Evolutionary conservation across 1,140 invertebrate species (phyloP).

Genomic region (Dinothrombium tinctorium): DNA sequence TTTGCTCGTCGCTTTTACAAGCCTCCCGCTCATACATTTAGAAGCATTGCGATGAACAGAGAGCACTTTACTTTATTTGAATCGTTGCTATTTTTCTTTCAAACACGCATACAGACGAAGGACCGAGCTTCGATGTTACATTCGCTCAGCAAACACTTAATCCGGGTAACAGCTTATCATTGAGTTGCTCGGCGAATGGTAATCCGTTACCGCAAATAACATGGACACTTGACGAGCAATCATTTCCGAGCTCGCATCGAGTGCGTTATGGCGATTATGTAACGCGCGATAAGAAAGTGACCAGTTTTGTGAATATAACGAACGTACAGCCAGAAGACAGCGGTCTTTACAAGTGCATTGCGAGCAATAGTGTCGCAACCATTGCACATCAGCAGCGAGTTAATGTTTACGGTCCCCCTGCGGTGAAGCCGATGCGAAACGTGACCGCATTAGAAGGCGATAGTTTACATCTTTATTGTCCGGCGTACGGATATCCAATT

Average conservation of each 20-base stretch:
- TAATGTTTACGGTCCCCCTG: slow-evolving; percentile 63
- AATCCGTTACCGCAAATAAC: slow-evolving; percentile 40
- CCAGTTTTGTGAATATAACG: slow-evolving; percentile 4
- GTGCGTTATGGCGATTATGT: background rate
- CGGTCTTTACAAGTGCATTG: slow-evolving; percentile 43
- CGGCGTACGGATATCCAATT: slow-evolving; percentile 75
- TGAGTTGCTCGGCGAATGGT: slow-evolving; percentile 60
- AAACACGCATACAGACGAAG: background rate
- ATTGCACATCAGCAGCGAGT: slow-evolving; percentile 54
- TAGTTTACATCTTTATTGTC: slow-evolving; percentile 62
- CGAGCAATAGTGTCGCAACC: slow-evolving; percentile 58
- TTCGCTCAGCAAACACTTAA: background rate
- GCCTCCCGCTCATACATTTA: background rate
- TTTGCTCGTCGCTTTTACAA: background rate
- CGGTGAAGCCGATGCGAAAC: slow-evolving; percentile 67
- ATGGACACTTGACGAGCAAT: slow-evolving; percentile 24
- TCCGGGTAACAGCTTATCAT: slow-evolving; percentile 45
- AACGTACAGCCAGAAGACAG: slow-evolving; percentile 17
- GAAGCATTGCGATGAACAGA: background rate
- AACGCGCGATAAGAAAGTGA: background rate
- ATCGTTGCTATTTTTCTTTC: background rate
- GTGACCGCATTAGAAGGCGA: slow-evolving; percentile 65
- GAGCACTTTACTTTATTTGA: background rate
- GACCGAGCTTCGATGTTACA: background rate
- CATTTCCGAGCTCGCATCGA: slow-evolving; percentile 15